Conservation (phyloP, 2,113 vertebrate species). For the Microcebus lehilahytsara region DNA sequence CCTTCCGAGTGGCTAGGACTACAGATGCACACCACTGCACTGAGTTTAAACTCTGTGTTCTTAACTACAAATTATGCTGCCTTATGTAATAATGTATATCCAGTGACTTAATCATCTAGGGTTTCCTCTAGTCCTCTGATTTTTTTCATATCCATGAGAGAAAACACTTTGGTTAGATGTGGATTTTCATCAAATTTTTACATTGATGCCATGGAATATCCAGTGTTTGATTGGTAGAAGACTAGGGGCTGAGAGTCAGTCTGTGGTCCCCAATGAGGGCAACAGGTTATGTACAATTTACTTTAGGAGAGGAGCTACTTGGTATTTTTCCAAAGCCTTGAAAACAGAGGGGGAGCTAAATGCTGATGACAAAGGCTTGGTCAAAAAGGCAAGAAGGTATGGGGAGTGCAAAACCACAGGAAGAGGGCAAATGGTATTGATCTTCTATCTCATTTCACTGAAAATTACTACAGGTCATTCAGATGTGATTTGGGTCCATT, state of each 20-base stretch:
- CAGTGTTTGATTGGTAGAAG: neutral
- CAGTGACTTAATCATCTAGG: neutral
- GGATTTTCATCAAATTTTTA: neutral
- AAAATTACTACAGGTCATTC: neutral
- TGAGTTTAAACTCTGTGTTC: neutral
- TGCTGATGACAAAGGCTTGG: neutral
- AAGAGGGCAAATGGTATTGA: neutral
- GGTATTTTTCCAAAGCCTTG: neutral
- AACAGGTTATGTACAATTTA: neutral
- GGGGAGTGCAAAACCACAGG: neutral
- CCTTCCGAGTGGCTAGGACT: neutral
- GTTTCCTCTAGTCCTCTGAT: slow-evolving; percentile 13
- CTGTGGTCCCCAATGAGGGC: neutral
- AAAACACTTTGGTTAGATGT: neutral
- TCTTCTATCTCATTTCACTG: neutral
- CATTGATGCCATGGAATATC: neutral
- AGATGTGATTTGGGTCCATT: neutral
- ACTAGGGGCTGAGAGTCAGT: neutral
- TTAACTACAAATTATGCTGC: neutral
- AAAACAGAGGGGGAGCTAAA: neutral
- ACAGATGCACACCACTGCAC: neutral
- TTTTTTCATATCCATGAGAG: neutral
- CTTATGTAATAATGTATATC: neutral
- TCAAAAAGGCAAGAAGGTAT: neutral
- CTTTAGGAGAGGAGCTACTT: neutral